Percentiles rank a stretch among this genome's conserved stretches.
Conservation (phyloP, 2,113 vertebrate genomes). For the Tachycineta bicolor region DNA sequence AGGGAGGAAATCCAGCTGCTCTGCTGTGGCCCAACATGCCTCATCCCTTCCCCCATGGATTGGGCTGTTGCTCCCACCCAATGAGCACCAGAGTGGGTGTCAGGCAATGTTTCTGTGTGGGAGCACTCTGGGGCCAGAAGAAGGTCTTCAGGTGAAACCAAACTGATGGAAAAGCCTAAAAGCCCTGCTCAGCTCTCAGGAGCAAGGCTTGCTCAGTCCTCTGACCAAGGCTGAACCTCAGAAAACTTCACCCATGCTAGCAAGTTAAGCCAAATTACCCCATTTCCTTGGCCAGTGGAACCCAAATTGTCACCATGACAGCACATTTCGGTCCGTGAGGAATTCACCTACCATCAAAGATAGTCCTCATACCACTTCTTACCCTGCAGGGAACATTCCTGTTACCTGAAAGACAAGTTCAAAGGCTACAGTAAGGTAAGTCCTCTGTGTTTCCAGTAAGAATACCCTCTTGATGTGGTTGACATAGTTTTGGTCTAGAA, state of each 20-base stretch:
- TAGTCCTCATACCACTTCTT: not conserved
- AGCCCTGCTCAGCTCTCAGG: not conserved
- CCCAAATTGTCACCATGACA: rapidly evolving
- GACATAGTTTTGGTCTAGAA: not conserved
- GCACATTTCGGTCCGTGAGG: not conserved
- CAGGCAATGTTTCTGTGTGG: not conserved
- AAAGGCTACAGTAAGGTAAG: not conserved
- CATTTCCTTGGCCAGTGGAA: not conserved
- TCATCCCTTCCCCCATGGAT: rapidly evolving
- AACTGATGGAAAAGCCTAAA: not conserved
- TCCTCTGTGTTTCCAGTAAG: not conserved
- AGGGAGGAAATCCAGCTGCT: not conserved
- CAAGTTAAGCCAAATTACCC: not conserved
- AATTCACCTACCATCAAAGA: not conserved
- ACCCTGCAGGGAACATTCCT: not conserved
- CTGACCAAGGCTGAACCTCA: not conserved
- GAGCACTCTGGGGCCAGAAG: not conserved
- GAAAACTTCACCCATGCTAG: not conserved
- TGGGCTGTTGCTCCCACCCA: rapidly evolving
- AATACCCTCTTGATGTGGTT: not conserved
- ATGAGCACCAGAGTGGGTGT: rapidly evolving
- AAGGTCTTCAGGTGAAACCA: not conserved
- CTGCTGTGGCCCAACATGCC: rapidly evolving
- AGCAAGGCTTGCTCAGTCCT: not conserved
- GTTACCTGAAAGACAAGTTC: not conserved